phyloP scores from a whole-genome alignment of 2,113 vertebrate genomes.

The Eublepharis macularius region DNA sequence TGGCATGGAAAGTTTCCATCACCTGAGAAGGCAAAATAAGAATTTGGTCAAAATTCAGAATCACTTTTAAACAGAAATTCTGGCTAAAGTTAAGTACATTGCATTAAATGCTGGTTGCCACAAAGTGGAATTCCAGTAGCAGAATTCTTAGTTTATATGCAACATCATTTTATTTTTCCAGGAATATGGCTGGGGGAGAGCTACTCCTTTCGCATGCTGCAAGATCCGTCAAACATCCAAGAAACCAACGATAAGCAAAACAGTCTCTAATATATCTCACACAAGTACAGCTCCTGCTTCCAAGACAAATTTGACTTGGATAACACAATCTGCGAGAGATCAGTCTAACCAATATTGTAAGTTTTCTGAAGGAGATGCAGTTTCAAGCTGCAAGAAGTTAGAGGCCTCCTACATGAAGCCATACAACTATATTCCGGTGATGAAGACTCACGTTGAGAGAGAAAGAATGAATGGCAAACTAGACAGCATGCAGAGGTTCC shows the following conservation, averaged over 20 bases:
- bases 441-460: background rate
- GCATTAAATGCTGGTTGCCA: background rate
- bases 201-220: constrained; percentile 1
- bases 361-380: background rate
- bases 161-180: background rate
- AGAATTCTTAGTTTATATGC: background rate
- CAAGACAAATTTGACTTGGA: background rate
- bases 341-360: background rate
- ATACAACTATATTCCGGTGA: background rate
- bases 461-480: constrained; percentile 1
- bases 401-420: background rate
- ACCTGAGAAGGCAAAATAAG: background rate
- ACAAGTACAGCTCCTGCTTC: background rate
- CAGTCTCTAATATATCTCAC: background rate
- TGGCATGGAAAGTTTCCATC: background rate
- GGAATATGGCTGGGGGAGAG: constrained; percentile 6
- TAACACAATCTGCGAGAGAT: background rate
- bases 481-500: background rate
- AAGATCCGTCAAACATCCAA: background rate
- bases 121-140: background rate
- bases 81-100: background rate
- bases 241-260: background rate
- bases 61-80: background rate
- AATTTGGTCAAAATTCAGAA: background rate
- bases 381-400: background rate